Percentiles rank a stretch among this genome's conserved stretches.
Conservation (phyloP, 1,140 invertebrate species). For the Brachionus asplanchnoidis region DNA sequence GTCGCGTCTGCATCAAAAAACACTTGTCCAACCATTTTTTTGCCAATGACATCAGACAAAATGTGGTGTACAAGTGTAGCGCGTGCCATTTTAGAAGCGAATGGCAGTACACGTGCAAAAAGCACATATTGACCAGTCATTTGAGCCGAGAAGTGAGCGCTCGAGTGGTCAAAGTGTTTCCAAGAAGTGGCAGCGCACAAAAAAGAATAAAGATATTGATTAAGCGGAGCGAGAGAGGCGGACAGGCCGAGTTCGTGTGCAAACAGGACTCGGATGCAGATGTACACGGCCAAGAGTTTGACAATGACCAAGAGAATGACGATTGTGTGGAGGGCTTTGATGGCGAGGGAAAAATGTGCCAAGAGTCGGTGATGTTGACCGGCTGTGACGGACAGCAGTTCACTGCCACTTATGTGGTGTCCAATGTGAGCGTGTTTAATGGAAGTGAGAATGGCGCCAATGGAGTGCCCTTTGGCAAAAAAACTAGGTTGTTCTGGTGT, state of each 20-base stretch:
- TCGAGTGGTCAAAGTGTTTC: not conserved
- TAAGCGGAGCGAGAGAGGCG: not conserved
- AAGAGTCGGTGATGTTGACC: not conserved
- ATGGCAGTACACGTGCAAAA: constrained; percentile 39
- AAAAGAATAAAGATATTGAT: constrained; percentile 26
- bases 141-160: not conserved
- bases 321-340: not conserved
- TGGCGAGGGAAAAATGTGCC: not conserved
- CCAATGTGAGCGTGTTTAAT: not conserved
- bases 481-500: constrained; percentile 6
- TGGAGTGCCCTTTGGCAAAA: constrained; percentile 3
- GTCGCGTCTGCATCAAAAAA: not conserved
- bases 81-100: constrained; percentile 16
- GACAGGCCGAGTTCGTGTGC: not conserved
- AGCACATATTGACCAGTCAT: constrained; percentile 5
- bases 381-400: not conserved
- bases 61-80: constrained; percentile 8
- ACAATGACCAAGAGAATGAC: constrained; percentile 22
- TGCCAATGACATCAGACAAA: constrained; percentile 4
- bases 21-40: constrained; percentile 15
- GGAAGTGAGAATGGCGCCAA: not conserved
- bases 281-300: not conserved
- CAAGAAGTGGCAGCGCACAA: not conserved
- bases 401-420: not conserved
- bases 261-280: not conserved